Percentiles rank a stretch among this genome's conserved stretches.
Evolutionary conservation across 2,888 invertebrate genomes (phyloP).

Genomic region (Blastobasis lacticolella): DNA sequence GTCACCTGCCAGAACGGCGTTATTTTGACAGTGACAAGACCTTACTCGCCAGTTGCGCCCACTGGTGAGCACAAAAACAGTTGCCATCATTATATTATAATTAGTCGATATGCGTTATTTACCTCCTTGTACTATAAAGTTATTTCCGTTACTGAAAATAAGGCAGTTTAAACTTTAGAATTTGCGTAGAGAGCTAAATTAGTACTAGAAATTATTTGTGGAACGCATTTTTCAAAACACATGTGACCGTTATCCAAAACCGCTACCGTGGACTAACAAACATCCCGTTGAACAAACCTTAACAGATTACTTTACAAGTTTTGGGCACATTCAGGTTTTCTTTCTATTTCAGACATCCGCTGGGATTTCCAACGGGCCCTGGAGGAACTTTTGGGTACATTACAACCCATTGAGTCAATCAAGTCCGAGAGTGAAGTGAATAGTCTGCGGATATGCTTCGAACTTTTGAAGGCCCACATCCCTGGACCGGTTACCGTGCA

Average conservation of each 20-base stretch:
- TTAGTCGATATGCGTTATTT: neutral
- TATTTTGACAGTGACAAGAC: no score
- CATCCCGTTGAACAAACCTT: neutral
- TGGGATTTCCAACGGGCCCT: slow-evolving; percentile 25
- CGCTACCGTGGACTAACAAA: neutral
- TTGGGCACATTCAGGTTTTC: slow-evolving; percentile 68
- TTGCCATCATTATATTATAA: no score
- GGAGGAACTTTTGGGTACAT: slow-evolving; percentile 34
- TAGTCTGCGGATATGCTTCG: slow-evolving; percentile 23
- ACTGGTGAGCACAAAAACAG: no score
- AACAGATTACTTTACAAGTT: slow-evolving; percentile 19
- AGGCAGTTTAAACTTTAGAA: neutral
- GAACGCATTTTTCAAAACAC: slow-evolving; percentile 17
- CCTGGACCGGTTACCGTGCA: slow-evolving; percentile 79
- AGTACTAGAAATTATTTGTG: no score
- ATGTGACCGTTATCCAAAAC: slow-evolving; percentile 21
- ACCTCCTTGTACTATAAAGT: neutral
- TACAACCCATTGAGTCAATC: slow-evolving; percentile 37
- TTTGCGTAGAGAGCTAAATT: no score
- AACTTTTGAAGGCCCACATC: slow-evolving; percentile 29
- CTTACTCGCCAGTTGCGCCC: no score
- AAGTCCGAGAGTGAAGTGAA: slow-evolving; percentile 40
- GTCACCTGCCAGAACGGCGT: no score
- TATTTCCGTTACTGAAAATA: neutral
- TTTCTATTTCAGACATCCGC: slow-evolving; percentile 43